Base-by-base conservation (phyloP, 2,888 invertebrate species). In the Pristionchus entomophagus region DNA sequence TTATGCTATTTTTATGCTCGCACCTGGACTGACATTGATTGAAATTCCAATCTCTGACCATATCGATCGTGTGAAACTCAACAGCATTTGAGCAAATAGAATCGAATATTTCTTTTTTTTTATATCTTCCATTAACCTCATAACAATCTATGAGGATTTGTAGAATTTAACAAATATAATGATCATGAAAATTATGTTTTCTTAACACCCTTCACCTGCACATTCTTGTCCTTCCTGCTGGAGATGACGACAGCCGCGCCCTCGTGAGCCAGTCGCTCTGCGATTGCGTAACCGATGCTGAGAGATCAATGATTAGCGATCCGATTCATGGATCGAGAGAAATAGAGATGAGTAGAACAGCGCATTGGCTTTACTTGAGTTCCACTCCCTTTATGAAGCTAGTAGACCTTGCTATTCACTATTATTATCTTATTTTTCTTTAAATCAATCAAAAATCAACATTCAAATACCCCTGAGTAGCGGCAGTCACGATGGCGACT, bases 221-320 rank as follows among this genome's bases (percentile, higher is more conserved):
- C 98, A 95, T 98, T 97, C 38, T 95, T 95, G 93, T 96, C 95
- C 93, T 96, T 97, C 87, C 98, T 95, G 92, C 97, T 98, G 94
- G 97, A 97, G 65, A 99, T 95, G 88, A 99, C 96, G 8, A 99
- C 96, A 86, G 96, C 96, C 3, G 98, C 98, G 49, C 99, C 99
- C 95, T 99, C 97, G 91, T 95, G 94, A 8, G 96, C 97, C 80
- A 99, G 95, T 86, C 97, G 95, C 93, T 96, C 95, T 5, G 98
- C 98, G 91, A 98, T 97, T 0, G 97, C 96, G 94, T 96, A 96
- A 8, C 99, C 98, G 94, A 99, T 99, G 78, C 92, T 92, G 81
- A 38, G 29, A 59, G 59, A 59, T 59, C 59, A 59, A 22, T 2
- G 59, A 59, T 59, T 26, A 59, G 45, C 45, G 8, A 45, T 10